phyloP scores from a whole-genome alignment of 2,113 vertebrate species.

The Loxodonta africana region DNA sequence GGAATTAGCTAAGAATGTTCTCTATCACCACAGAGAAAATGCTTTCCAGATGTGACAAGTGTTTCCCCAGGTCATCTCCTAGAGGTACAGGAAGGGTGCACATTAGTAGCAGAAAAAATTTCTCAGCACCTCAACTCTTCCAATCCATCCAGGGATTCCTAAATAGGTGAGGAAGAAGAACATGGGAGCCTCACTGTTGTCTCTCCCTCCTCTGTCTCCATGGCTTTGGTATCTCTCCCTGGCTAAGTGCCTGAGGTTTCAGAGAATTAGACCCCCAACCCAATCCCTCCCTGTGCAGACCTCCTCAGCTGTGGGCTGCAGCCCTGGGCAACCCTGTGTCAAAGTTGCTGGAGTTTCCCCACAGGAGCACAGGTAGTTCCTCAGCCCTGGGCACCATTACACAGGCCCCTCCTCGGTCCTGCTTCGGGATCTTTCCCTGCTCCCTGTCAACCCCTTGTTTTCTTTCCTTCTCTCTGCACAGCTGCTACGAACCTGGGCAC shows the following conservation, averaged over 20 bases:
- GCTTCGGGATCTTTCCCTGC: not conserved
- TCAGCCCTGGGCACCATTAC: not conserved
- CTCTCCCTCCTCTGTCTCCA: not conserved
- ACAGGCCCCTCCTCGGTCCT: not conserved
- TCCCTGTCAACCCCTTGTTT: not conserved
- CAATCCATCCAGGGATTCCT: not conserved
- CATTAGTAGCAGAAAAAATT: not conserved
- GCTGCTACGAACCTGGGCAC: not conserved
- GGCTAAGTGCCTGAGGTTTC: not conserved
- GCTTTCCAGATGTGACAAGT: slow-evolving; percentile 5
- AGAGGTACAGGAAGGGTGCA: not conserved
- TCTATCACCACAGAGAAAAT: slow-evolving; percentile 14
- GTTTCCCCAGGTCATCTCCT: not conserved
- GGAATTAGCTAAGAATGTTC: slow-evolving; percentile 16
- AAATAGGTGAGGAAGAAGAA: not conserved
- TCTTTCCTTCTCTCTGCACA: not conserved
- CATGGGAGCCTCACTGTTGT: fast-evolving
- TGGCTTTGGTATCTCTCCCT: not conserved
- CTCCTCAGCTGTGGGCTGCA: not conserved
- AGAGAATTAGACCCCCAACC: not conserved
- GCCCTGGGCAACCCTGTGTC: too few species aligned
- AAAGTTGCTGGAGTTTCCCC: fast-evolving
- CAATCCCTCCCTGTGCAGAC: not conserved
- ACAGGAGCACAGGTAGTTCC: fast-evolving
- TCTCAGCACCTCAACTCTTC: not conserved